phyloP scores from a whole-genome alignment of 2,888 invertebrate species.

The Tachina lurida region DNA sequence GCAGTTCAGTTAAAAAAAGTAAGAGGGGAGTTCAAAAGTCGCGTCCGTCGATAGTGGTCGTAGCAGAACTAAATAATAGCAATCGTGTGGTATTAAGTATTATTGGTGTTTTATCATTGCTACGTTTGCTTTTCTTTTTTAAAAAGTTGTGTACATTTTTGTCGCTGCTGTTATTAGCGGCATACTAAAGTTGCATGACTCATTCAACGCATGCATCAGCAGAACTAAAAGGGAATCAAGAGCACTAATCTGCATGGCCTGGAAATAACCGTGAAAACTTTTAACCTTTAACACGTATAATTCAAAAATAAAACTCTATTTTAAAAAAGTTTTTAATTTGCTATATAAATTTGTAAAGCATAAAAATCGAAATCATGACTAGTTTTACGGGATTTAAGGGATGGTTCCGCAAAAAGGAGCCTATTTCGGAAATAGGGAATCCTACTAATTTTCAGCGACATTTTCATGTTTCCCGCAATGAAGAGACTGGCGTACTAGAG shows the following conservation, averaged over 20 bases:
- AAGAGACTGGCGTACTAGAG: constrained; percentile 91
- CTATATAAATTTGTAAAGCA: background rate
- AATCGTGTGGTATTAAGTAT: constrained; percentile 47
- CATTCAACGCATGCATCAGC: constrained; percentile 64
- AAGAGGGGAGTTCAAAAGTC: constrained; percentile 59
- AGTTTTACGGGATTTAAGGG: constrained; percentile 80
- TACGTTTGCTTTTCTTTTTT: constrained; percentile 57
- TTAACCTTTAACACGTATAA: background rate
- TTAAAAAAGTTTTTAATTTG: background rate
- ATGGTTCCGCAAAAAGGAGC: constrained; percentile 83
- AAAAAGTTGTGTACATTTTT: constrained; percentile 60
- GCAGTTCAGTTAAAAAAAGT: constrained; percentile 36
- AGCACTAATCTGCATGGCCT: constrained; percentile 47
- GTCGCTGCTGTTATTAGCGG: constrained; percentile 64
- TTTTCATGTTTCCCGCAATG: constrained; percentile 93
- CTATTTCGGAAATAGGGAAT: constrained; percentile 86
- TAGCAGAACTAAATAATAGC: constrained; percentile 44
- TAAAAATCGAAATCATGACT: constrained; percentile 74
- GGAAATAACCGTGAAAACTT: constrained; percentile 30
- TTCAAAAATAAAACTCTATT: constrained; percentile 13
- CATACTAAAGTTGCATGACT: constrained; percentile 72
- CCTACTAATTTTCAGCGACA: constrained; percentile 94
- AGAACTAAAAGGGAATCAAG: constrained; percentile 54
- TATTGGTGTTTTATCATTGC: constrained; percentile 68
- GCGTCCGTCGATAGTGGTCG: constrained; percentile 39